Base-by-base conservation (phyloP, 2,113 vertebrate species). In the Gallinago jamesoni region DNA sequence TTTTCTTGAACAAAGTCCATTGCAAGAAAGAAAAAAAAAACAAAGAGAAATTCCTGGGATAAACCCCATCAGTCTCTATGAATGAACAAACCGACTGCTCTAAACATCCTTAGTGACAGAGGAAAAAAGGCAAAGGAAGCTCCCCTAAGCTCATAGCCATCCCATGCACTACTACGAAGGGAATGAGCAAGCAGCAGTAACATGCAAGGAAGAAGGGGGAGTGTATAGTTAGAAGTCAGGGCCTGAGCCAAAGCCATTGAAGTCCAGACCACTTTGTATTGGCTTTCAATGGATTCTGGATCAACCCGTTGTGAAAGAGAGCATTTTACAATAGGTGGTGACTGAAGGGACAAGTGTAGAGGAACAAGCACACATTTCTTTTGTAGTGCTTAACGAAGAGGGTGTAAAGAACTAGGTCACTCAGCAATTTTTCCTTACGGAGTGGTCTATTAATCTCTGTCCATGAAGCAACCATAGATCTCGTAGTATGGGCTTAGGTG, bases 391-490 rank as follows among this genome's bases (percentile, higher is more conserved):
- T 91, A 93, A 96, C 20, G 68, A 59, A 57, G 68, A 84, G 45
- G 28, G 96, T 96, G 91, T 78, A 87, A 92, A 89, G 82, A 87
- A 92, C 91, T 37, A 43, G 45, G 90, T 89, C 90, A 96, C 95
- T 96, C 94, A 74, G 88, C 84, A 41, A 4, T 59, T 73, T 50
- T 50, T 96, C 92, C 96, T 96, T 97, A 96, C 96, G 5, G 80
- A 91, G 85, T 10, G 92, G 62, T 94, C 89, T 95, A 97, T 94
- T 89, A 96, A 95, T 93, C 83, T 97, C 95, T 96, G 96, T 96
- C 96, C 96, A 59, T 93, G 96, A 96, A 96, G 96, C 77, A 97
- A 94, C 91, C 96, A 96, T 70, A 96, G 95, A 96, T 96, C 95
- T 96, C 94, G 94, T 94, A 96, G 96, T 84, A 94, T n/a, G 92